Conservation (phyloP, 1,140 invertebrate genomes). For the Saccostrea echinata region DNA sequence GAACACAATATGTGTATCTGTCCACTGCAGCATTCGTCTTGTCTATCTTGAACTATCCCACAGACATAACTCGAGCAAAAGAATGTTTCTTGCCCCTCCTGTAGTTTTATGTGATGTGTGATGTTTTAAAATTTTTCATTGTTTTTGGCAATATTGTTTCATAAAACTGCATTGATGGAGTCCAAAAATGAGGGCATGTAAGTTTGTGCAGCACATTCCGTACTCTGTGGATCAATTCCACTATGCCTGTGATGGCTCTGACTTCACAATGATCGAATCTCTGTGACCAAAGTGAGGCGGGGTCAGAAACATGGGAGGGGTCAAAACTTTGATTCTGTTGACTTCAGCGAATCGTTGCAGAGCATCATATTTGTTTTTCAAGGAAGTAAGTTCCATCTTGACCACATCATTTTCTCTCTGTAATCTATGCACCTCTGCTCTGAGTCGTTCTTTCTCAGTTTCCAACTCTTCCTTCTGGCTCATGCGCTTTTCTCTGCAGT, state of each 20-base stretch:
- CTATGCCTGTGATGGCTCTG: conserved; percentile 65
- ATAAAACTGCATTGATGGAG: conserved; percentile 34
- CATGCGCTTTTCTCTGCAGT: conserved; percentile 87
- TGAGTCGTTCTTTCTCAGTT: conserved; percentile 83
- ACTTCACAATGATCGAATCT: conserved; percentile 69
- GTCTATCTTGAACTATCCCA: background rate
- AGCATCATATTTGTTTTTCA: conserved; percentile 76
- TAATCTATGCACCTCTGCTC: conserved; percentile 74
- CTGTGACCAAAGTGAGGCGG: conserved; percentile 59
- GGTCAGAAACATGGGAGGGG: conserved; percentile 62
- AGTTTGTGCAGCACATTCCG: conserved; percentile 16
- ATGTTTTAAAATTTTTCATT: background rate
- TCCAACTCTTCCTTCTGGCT: conserved; percentile 85
- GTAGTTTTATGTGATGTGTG: conserved; percentile 9
- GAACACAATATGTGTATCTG: conserved; percentile 34
- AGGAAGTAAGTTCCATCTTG: conserved; percentile 74
- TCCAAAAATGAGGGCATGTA: conserved; percentile 19
- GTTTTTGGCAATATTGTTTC: conserved; percentile 32
- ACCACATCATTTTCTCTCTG: conserved; percentile 77
- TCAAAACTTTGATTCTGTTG: conserved; percentile 73
- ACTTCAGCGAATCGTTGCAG: conserved; percentile 74
- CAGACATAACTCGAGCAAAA: background rate
- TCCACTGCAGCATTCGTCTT: background rate
- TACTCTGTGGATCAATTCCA: background rate
- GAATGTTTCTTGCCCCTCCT: background rate